Evolutionary conservation across 1,140 invertebrate species (phyloP), one percentile per base, ranked within the genome.

Genomic region (Lepidurus apus): DNA sequence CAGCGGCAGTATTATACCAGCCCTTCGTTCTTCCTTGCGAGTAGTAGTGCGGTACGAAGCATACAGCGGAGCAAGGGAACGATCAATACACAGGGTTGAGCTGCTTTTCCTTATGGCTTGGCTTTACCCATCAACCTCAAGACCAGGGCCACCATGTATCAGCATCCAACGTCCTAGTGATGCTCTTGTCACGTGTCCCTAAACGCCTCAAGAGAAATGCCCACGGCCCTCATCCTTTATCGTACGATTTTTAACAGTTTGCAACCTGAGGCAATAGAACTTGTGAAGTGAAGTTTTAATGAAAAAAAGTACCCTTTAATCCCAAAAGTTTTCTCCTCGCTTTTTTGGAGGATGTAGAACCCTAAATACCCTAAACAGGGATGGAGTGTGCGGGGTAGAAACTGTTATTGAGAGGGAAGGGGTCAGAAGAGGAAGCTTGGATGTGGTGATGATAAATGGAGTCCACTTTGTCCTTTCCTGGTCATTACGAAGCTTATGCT

Each of bases 121-220:
- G 21, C 53, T 65, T 65, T 65, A 65, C 53, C 53, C 53, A 65
- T 65, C 53, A 65, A 65, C 53, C 53, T 65, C 53, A 65, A n/a
- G 53, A 21, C 53, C 53, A 65, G 53, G 53, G n/a, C 53, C 53
- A 65, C 53, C 53, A 65, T 65, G 53, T 21, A 65, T 65, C 53
- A 65, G 53, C 53, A n/a, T 65, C 53, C 53, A 65, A 21, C 8
- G 53, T 65, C 53, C 13, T 65, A 34, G 5, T 65, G 17, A 65
- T 65, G 17, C 13, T 65, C 53, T 21, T 13, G 53, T n/a, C 53
- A 2, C 53, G n/a, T 65, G 53, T 65, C 8, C 53, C 21, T 65
- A 65, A 65, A 65, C 8, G 13, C 8, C 53, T 5, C 53, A 9
- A 9, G 21, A 9, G 21, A 65, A 65, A 65, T 65, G 13, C 53